A percentile compares a stretch with the other conserved stretches of the same genome.
Conservation (phyloP, 2,888 invertebrate species). For the Acleris laterana region DNA sequence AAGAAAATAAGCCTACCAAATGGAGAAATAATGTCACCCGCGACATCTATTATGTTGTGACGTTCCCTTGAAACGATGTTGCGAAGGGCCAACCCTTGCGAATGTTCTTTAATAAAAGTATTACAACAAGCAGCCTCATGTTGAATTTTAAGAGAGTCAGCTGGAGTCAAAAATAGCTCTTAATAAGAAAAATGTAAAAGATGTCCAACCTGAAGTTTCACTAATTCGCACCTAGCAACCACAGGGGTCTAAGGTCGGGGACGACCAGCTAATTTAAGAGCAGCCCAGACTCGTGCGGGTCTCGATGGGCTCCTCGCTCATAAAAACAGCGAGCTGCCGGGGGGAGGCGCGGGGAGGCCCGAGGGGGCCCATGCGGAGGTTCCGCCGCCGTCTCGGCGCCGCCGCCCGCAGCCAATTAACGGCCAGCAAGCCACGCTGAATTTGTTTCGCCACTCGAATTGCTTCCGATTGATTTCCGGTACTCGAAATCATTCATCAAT, state of each 20-base stretch:
- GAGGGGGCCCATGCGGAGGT: conserved; percentile 81
- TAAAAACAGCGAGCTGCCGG: conserved; percentile 74
- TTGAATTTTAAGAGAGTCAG: neutral
- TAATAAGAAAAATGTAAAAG: neutral
- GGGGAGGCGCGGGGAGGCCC: conserved; percentile 66
- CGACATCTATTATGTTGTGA: conserved; percentile 63
- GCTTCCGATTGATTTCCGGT: conserved; percentile 82
- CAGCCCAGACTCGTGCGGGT: conserved; percentile 69
- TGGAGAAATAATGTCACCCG: conserved; percentile 80
- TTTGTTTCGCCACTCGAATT: conserved; percentile 79
- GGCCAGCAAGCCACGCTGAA: conserved; percentile 78
- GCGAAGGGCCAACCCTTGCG: conserved; percentile 38
- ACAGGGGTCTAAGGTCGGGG: conserved; percentile 50
- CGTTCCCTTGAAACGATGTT: conserved; percentile 47
- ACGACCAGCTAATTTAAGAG: conserved; percentile 76
- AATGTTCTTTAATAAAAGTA: conserved; percentile 38
- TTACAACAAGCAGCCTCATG: conserved; percentile 4
- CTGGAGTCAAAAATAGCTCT: neutral
- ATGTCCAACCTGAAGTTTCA: conserved; percentile 22
- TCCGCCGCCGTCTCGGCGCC: conserved; percentile 84
- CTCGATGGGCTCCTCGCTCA: conserved; percentile 74
- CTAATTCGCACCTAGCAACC: conserved; percentile 57
- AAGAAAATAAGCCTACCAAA: conserved; percentile 82
- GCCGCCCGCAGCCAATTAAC: conserved; percentile 84
- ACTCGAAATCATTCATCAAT: conserved; percentile 57